These are phyloP conservation scores for Sebastiscus tertius DNA, from an alignment of 2,797 vertebrate genomes.

Conservation along the genomic window DNA sequence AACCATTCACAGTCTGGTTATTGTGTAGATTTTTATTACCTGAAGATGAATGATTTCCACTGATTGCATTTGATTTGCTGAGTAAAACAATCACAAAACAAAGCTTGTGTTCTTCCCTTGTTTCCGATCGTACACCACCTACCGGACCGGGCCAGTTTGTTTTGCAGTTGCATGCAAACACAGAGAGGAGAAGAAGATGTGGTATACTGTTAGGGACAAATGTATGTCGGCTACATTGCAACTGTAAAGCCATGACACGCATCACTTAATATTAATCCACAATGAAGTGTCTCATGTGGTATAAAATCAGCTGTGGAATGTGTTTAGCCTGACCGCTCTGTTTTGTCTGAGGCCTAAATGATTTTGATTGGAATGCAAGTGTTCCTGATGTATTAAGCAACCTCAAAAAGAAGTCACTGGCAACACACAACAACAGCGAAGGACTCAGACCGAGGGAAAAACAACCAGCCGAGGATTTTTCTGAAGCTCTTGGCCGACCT, in stretches of 20 bases:
- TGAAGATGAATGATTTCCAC: conserved; percentile 31
- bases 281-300: conserved; percentile 25
- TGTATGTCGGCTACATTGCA: not conserved
- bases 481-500: conserved; percentile 58
- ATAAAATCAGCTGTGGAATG: conserved; percentile 35
- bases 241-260: not conserved
- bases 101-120: not conserved
- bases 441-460: conserved; percentile 6
- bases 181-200: not conserved
- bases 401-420: conserved; percentile 50
- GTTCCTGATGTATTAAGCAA: conserved; percentile 49
- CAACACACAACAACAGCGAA: conserved; percentile 22
- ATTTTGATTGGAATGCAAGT: conserved; percentile 51
- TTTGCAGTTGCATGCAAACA: not conserved
- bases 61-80: conserved; percentile 4
- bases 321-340: conserved; percentile 31
- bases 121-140: not conserved
- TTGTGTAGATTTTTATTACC: conserved; percentile 50
- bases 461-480: conserved; percentile 18
- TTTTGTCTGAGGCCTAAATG: conserved; percentile 49
- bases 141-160: not conserved
- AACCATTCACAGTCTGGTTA: conserved; percentile 23
- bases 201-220: not conserved
- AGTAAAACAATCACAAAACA: conserved; percentile 5
- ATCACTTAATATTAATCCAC: conserved; percentile 19